Conservation (phyloP, 2,797 vertebrate species). For the Pagetopsis macropterus region DNA sequence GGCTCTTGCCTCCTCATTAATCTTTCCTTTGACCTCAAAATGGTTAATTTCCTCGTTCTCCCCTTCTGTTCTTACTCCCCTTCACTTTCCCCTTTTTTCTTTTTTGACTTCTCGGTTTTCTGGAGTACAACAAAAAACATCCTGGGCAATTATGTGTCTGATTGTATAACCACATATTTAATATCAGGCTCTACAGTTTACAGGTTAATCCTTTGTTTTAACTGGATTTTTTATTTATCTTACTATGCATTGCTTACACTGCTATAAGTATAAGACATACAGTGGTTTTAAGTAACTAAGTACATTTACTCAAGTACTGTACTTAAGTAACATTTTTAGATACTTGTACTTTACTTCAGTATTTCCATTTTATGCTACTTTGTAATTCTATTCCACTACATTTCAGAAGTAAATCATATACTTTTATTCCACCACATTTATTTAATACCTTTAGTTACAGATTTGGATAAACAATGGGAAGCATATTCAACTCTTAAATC, state of each 20-base stretch:
- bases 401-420: too few species aligned
- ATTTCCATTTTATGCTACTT: too few species aligned
- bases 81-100: not conserved
- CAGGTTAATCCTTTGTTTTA: not conserved
- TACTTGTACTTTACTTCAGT: too few species aligned
- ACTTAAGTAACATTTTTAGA: too few species aligned
- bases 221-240: not conserved
- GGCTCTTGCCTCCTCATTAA: conserved; percentile 28
- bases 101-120: conserved; percentile 9
- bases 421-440: too few species aligned
- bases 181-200: not conserved
- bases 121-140: not conserved
- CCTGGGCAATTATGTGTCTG: not conserved
- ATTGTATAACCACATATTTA: not conserved
- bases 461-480: too few species aligned
- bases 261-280: not conserved
- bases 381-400: too few species aligned
- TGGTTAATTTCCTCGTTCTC: not conserved
- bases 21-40: conserved; percentile 27
- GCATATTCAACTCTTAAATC: too few species aligned
- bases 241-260: too few species aligned
- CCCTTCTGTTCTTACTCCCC: conserved; percentile 9
- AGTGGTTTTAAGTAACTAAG: too few species aligned
- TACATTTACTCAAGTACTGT: too few species aligned
- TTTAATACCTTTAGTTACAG: too few species aligned